Evolutionary conservation across 2,113 vertebrate genomes (phyloP), one percentile per base, ranked within the genome.

Genomic region (Condylura cristata): DNA sequence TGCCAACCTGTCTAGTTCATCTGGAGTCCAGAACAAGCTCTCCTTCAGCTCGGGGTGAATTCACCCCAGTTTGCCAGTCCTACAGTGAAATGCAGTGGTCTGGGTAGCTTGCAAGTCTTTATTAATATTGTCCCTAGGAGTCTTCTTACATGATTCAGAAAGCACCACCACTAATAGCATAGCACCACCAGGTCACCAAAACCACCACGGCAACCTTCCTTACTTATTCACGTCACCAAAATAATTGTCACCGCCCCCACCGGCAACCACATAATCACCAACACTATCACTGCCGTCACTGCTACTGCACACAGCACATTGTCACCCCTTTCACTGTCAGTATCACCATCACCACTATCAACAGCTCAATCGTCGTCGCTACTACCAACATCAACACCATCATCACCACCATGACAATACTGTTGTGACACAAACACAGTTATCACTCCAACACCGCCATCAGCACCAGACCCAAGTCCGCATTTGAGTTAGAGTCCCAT

Each of bases 321-420:
- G 48, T 0, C 8, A 63, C 3, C 24, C 63, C 13, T 6, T 17
- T 2, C 46, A 56, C 2, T 6, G 48, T 5, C 6, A 66, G 1
- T 32, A n/a, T 7, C 1, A 22, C 22, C 60, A 26, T 61, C 11
- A 48, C 12, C 9, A 53, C 16, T 1, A 22, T 3, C 48, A 34
- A 24, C 4, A n/a, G 28, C 8, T 30, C 56, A 61, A 18, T 6
- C 34, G 8, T 17, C 14, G 26, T 13, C 3, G 28, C 20, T 12
- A 60, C 18, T 17, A 37, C 32, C 60, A 17, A 61, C 12, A 28
- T 4, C 24, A 58, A 26, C 56, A 58, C 14, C 6, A 10, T 24
- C n/a, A n/a, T 16, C 17, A 41, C 12, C 58, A 18, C 32, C 39
- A 66, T 28, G 9, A 24, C 79, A 56, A 32, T 12, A 89, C 20